Evolutionary conservation across 2,888 invertebrate genomes (phyloP), one percentile per base, ranked within the genome.

Genomic region (Conops quadrifasciatus): DNA sequence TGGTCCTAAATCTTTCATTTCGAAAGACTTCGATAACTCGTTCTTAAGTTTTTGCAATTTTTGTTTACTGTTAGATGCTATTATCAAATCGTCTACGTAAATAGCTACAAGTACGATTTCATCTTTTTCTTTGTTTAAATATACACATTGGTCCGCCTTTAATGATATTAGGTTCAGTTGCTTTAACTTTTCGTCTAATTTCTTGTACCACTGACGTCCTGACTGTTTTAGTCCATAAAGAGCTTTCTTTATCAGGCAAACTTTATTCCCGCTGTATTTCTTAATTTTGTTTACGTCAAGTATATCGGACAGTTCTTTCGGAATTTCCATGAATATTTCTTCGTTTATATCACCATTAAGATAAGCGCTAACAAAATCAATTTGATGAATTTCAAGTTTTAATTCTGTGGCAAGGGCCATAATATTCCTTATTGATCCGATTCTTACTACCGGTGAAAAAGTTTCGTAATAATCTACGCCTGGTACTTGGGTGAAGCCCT

Each of bases 151-250:
- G 16, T 65, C 51, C 16, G 28, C 2, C 5, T 47, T 53, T 5
- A 16, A 9, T 65, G 24, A n/a, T 11, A n/a, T 63, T 4, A 51
- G 24, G 9, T 51, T 21, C 21, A 72, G 30, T 53, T 62, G n/a
- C 24, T 66, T 56, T 11, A 69, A 24, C 19, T 59, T 66, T 19
- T 30, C 43, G 53, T 65, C 47, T 47, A 67, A 47, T 21, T 71
- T 74, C 13, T 69, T 45, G 43, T 72, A 59, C 73, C 73, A 74
- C 19, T 62, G 24, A n/a, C 72, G n/a, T 49, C 74, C 74, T 0
- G 71, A 69, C 51, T 75, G 73, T 13, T 74, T 73, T 5, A 75
- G 64, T 19, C 73, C 71, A 36, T 73, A 73, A 2, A 74, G 15
- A 1, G 73, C 69, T 59, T 72, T 72, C 5, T n/a, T n/a, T n/a